Conservation (phyloP, 2,797 vertebrate genomes). For the Distichodus sexfasciatus region DNA sequence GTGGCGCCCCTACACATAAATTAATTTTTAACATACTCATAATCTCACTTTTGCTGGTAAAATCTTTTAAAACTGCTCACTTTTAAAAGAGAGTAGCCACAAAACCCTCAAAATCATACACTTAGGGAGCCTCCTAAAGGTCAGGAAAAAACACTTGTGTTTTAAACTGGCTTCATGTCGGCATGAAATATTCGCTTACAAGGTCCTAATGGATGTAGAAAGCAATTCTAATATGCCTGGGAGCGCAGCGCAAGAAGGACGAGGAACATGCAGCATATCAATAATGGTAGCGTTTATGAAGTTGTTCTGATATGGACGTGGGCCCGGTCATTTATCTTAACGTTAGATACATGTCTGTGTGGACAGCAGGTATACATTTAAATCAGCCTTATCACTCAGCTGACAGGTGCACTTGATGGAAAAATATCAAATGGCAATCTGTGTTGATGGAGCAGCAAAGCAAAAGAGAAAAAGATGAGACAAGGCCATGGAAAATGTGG, state of each 20-base stretch:
- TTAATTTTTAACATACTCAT: no score
- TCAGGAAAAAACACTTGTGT: conserved; percentile 38
- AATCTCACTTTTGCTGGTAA: no score
- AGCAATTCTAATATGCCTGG: conserved; percentile 27
- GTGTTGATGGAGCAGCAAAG: conserved; percentile 26
- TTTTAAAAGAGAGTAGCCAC: conserved; percentile 1
- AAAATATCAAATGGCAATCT: conserved; percentile 31
- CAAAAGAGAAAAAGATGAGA: conserved; percentile 23
- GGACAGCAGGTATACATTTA: conserved; percentile 40
- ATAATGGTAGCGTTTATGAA: conserved; percentile 42
- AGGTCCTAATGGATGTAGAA: conserved; percentile 30
- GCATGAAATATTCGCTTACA: conserved; percentile 29
- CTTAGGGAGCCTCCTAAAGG: no score
- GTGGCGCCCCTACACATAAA: no score
- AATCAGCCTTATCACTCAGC: conserved; percentile 33
- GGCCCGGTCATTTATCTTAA: conserved; percentile 35
- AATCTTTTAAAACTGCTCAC: no score
- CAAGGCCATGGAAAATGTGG: conserved; percentile 16
- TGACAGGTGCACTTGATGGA: conserved; percentile 40
- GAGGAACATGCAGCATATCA: conserved; percentile 32
- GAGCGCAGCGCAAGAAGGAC: conserved; percentile 21
- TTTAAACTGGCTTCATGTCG: neutral
- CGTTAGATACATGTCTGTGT: conserved; percentile 19
- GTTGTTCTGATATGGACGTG: conserved; percentile 28
- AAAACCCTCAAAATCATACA: conserved; percentile 16